These are phyloP conservation scores for Coelinius sp. DNA, from an alignment of 2,888 invertebrate species.

Conservation along the genomic window DNA sequence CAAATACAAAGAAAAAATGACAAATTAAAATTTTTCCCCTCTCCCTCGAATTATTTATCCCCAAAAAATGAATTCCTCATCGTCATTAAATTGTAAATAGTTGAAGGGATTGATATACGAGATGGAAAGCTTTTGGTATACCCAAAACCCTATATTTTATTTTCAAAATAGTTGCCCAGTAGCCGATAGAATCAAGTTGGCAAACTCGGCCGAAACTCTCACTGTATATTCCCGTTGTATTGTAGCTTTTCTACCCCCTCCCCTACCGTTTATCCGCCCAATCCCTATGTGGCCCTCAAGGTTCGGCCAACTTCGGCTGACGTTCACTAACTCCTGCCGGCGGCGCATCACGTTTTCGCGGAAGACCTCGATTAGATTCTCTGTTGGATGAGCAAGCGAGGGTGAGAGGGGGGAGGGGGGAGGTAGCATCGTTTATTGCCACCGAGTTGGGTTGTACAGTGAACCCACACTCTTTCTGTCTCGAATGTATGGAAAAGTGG, in stretches of 20 bases:
- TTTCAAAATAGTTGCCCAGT: conserved; percentile 24
- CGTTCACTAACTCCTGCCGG: conserved; percentile 36
- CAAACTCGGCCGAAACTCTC: conserved; percentile 16
- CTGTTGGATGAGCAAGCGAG: conserved; percentile 44
- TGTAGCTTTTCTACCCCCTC: conserved; percentile 18
- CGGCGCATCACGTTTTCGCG: conserved; percentile 42
- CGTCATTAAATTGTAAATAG: conserved; percentile 18
- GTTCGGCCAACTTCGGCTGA: conserved; percentile 35
- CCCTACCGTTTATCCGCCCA: background rate
- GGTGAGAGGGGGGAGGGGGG: conserved; percentile 18
- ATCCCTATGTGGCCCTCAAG: conserved; percentile 12
- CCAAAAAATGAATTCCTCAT: background rate
- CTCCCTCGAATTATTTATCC: background rate
- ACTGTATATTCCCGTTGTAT: conserved; percentile 22
- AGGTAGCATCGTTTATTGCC: conserved; percentile 43
- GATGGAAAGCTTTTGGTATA: conserved; percentile 11
- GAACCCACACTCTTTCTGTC: background rate
- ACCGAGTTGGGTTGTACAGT: conserved; percentile 20
- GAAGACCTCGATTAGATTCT: conserved; percentile 45
- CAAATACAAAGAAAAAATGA: too few species aligned
- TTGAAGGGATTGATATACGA: conserved; percentile 13
- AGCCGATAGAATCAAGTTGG: conserved; percentile 23
- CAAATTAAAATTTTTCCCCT: too few species aligned
- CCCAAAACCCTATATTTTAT: conserved; percentile 4
- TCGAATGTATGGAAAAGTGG: background rate